Base-by-base conservation (phyloP, 64 coral and sea anemone genomes). In the Montipora sp. region DNA sequence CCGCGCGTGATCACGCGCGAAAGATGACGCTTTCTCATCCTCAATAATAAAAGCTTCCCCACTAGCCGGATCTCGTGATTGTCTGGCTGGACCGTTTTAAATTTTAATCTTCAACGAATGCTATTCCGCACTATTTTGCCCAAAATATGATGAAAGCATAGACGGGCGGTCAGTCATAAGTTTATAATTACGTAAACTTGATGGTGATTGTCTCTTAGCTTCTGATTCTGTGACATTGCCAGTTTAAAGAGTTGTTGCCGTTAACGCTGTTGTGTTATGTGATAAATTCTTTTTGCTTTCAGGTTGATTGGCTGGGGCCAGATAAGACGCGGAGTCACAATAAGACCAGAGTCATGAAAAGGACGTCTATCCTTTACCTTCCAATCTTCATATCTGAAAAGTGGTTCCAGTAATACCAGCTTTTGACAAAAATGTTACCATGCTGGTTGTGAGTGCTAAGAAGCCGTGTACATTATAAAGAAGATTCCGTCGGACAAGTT, bases 261-360 rank as follows among this genome's bases (percentile, higher is more conserved):
- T 19, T 89, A 16, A 89, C 23, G 13, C n/a, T 6, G 13, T 27
- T 6, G 53, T 84, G 50, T 19, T 24, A 51, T 48, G 61, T 20
- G 21, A 69, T n/a, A 11, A 10, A 13, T 66, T 77, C 36, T 19
- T 82, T 82, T 69, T 71, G 11, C 9, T 46, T 77, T 22, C 81
- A 99, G 98, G 78, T 95, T 99, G 21, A 99, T 99, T 78, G 98
- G 98, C 12, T 99, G 98, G 98, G 98, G 98, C 22, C 94, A 99
- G 77, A 99, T 99, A 23, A 80, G 98, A 81, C 83, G 98, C 66
- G 98, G 98, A 72, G 91, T 99, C 8, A 99, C 98, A 2, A 96
- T 99, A 75, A 99, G 96, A 87, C 95, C 95, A 59, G 95, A 97
- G 59, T 91, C 93, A 48, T 94, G 61, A 84, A 27, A 85, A 23